A percentile compares a stretch with the other conserved stretches of the same genome.
Evolutionary conservation across 2,888 invertebrate species (phyloP).

Genomic region (Drosophila merina): DNA sequence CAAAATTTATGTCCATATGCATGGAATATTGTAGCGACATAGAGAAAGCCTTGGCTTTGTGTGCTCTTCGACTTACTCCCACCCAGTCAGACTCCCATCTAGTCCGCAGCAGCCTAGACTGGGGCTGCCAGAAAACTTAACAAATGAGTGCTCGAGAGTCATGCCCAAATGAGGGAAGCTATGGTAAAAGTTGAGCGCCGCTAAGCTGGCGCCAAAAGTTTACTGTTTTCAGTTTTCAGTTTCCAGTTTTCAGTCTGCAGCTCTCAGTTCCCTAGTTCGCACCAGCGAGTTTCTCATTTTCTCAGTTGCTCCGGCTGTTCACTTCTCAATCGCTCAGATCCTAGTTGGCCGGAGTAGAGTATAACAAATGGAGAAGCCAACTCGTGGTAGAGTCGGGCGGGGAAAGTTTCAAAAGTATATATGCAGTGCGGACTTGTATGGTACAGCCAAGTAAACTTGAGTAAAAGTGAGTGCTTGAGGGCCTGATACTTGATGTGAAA

Average conservation of each 20-base stretch:
- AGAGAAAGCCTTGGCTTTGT: conserved; percentile 6
- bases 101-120: conserved; percentile 12
- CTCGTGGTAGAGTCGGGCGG: conserved; percentile 47
- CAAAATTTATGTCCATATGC: conserved; percentile 73
- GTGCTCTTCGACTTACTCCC: conserved; percentile 14
- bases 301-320: conserved; percentile 1
- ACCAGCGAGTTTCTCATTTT: neutral
- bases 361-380: conserved; percentile 24
- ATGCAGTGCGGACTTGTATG: neutral
- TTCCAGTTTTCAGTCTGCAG: neutral
- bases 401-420: conserved; percentile 37
- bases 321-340: conserved; percentile 33
- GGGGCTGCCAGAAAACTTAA: conserved; percentile 53
- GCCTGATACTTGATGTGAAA: neutral
- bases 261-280: neutral
- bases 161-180: conserved; percentile 33
- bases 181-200: conserved; percentile 35
- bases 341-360: neutral
- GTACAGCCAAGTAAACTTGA: conserved; percentile 6
- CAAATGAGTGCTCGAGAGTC: conserved; percentile 62
- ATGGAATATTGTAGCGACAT: conserved; percentile 49
- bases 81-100: neutral
- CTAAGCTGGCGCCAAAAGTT: conserved; percentile 55
- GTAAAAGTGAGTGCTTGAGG: conserved; percentile 12
- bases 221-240: conserved; percentile 13